These are phyloP conservation scores for Psephotus haematonotus DNA, from an alignment of 2,113 vertebrate species.

Conservation along the genomic window DNA sequence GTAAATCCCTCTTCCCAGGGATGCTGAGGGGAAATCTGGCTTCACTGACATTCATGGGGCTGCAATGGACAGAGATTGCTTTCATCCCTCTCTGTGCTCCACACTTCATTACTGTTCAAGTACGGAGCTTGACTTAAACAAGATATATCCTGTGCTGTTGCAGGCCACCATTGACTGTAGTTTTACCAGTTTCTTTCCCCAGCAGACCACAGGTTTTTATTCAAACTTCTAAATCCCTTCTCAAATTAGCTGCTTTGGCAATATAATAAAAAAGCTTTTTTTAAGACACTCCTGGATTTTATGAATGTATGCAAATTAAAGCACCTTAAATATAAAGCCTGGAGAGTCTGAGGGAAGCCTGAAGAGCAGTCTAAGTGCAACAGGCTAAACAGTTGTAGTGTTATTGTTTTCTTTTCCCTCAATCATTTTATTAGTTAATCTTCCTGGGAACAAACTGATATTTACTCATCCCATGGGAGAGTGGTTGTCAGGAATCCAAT, in stretches of 20 bases:
- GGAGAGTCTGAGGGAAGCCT: not conserved
- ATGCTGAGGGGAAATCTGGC: not conserved
- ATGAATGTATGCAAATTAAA: slow-evolving; percentile 34
- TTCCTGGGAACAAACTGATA: slow-evolving; percentile 76
- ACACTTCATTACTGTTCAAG: not conserved
- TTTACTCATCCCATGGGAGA: slow-evolving; percentile 75
- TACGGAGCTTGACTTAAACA: not conserved
- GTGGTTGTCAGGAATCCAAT: slow-evolving; percentile 68
- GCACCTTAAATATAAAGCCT: slow-evolving; percentile 19
- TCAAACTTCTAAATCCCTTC: not conserved
- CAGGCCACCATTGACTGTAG: not conserved
- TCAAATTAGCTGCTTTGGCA: slow-evolving; percentile 16
- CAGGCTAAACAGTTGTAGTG: slow-evolving; percentile 35
- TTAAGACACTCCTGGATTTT: slow-evolving; percentile 17
- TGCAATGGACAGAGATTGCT: not conserved
- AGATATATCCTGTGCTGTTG: not conserved
- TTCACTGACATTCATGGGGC: not conserved
- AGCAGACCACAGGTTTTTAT: not conserved
- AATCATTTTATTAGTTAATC: slow-evolving; percentile 68
- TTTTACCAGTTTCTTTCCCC: not conserved
- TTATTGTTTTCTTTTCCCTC: not conserved
- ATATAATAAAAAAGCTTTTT: not conserved
- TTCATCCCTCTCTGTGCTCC: not conserved
- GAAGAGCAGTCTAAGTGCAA: slow-evolving; percentile 12
- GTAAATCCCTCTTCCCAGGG: not conserved